Conservation (phyloP, 2,888 invertebrate genomes). For the Leucozona laternaria region DNA sequence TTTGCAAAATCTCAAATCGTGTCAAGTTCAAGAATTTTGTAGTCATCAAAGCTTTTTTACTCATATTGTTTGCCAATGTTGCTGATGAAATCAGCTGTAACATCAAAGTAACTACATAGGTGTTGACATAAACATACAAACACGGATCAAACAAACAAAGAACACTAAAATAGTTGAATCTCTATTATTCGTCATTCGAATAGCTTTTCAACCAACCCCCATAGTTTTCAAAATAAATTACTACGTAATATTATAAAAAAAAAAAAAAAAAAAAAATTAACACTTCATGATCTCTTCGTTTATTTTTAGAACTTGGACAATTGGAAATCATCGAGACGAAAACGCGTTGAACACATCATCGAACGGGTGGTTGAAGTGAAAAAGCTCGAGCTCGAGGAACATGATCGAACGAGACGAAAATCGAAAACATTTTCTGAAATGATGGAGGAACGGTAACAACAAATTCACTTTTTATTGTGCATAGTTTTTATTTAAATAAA, state of each 20-base stretch:
- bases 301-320: constrained; percentile 92
- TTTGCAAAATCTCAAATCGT: constrained; percentile 17
- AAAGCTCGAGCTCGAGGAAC: constrained; percentile 92
- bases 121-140: constrained; percentile 1
- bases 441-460: constrained; percentile 91
- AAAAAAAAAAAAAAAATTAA: background rate
- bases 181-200: constrained; percentile 12
- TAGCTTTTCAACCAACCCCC: constrained; percentile 11
- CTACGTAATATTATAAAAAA: constrained; percentile 20
- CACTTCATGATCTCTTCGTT: constrained; percentile 4
- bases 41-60: constrained; percentile 32
- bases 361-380: constrained; percentile 95
- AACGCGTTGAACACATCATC: constrained; percentile 95
- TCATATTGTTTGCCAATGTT: constrained; percentile 17
- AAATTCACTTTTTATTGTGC: background rate
- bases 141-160: constrained; percentile 1
- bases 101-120: background rate
- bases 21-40: constrained; percentile 36
- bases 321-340: constrained; percentile 96
- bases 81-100: constrained; percentile 20
- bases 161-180: constrained; percentile 2
- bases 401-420: constrained; percentile 89
- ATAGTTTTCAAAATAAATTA: constrained; percentile 16
- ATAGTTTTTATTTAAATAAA: background rate
- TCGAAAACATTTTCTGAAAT: constrained; percentile 98